Conservation (phyloP, 1,140 invertebrate genomes). For the Steinernema feltiae region DNA sequence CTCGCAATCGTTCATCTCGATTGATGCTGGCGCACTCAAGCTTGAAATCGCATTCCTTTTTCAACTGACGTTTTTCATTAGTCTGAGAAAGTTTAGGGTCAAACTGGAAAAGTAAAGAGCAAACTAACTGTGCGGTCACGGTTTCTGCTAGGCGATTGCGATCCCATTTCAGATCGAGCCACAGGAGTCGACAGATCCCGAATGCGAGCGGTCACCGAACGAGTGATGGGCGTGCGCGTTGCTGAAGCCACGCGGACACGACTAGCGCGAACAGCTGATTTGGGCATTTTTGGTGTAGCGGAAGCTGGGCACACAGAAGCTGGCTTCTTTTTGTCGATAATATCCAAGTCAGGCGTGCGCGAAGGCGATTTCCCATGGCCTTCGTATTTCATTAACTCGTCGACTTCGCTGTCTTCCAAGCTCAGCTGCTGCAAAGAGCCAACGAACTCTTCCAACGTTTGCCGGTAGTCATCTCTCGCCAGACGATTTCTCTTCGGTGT, state of each 20-base stretch:
- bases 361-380: background rate
- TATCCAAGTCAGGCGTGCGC: background rate
- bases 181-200: background rate
- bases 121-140: background rate
- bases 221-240: background rate
- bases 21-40: background rate
- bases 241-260: background rate
- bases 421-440: background rate
- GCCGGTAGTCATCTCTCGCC: background rate
- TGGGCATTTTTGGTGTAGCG: background rate
- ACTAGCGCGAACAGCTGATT: background rate
- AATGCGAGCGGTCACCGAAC: background rate
- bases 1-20: background rate
- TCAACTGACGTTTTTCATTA: background rate
- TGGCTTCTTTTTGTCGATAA: background rate
- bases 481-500: conserved; percentile 1
- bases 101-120: background rate
- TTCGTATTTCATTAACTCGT: background rate
- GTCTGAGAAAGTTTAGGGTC: background rate
- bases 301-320: background rate
- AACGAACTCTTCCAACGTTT: background rate
- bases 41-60: background rate
- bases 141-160: background rate
- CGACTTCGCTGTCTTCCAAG: background rate
- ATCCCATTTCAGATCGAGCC: too few relatives aligned